phyloP scores from a whole-genome alignment of 2,888 invertebrate genomes.

The Zygogramma bicolorata region DNA sequence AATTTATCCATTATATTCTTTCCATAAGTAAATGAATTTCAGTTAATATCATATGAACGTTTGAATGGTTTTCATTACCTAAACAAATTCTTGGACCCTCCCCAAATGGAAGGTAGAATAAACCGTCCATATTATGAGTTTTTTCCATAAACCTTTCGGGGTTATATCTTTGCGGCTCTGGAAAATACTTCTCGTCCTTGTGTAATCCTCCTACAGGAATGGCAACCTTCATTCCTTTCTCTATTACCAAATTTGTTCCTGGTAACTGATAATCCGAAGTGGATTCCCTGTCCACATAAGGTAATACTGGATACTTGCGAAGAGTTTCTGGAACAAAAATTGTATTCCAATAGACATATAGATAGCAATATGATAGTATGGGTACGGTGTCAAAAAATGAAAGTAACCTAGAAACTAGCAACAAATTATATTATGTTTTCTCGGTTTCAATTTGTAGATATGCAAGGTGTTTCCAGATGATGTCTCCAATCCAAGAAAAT shows the following conservation, averaged over 20 bases:
- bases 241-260: constrained; percentile 52
- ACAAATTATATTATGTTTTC: no score
- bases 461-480: no score
- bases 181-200: constrained; percentile 32
- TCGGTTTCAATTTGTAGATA: no score
- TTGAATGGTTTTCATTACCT: no score
- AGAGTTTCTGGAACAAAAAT: constrained; percentile 32
- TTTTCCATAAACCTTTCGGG: constrained; percentile 55
- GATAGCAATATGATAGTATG: no score
- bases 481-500: no score
- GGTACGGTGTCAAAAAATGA: no score
- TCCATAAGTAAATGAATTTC: no score
- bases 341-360: neutral
- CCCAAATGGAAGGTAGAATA: constrained; percentile 55
- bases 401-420: no score
- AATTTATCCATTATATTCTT: no score
- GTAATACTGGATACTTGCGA: constrained; percentile 33
- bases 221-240: constrained; percentile 38
- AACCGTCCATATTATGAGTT: constrained; percentile 43
- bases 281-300: constrained; percentile 43
- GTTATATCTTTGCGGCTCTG: constrained; percentile 52
- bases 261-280: constrained; percentile 54
- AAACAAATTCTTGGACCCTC: constrained; percentile 56
- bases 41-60: no score
- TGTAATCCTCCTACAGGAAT: constrained; percentile 29